phyloP scores from a whole-genome alignment of 1,140 invertebrate species.

The Euborellia annulipes region DNA sequence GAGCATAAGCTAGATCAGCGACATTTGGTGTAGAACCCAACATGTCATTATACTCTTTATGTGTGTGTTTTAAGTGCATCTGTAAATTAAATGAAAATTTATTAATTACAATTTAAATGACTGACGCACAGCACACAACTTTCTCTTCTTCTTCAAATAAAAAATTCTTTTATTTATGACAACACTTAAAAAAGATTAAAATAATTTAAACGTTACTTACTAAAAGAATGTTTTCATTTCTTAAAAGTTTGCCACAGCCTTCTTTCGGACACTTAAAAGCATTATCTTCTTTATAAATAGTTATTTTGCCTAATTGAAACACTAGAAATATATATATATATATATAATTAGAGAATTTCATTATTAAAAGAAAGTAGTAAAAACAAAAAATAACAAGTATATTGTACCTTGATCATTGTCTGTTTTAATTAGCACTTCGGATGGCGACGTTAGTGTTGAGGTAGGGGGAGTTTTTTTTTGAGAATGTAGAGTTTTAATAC shows the following conservation, averaged over 20 bases:
- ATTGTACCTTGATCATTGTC: neutral
- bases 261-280: conserved; percentile 62
- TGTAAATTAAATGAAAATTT: conserved; percentile 15
- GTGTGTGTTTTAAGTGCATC: conserved; percentile 87
- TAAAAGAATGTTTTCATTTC: conserved; percentile 73
- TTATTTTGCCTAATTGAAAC: conserved; percentile 30
- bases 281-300: conserved; percentile 52
- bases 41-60: conserved; percentile 58
- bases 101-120: neutral
- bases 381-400: too few relatives aligned
- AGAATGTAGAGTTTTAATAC: too few relatives aligned
- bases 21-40: conserved; percentile 68
- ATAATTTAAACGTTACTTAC: conserved; percentile 14
- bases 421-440: conserved; percentile 21
- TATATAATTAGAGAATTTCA: too few relatives aligned
- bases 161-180: neutral
- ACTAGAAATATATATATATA: too few relatives aligned
- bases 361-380: too few relatives aligned
- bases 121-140: neutral
- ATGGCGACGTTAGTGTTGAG: conserved; percentile 17
- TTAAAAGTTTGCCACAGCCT: conserved; percentile 71
- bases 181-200: neutral
- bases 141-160: neutral
- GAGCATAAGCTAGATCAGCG: conserved; percentile 62
- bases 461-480: conserved; percentile 5